These are phyloP conservation scores for Phaethornis superciliosus DNA, from an alignment of 2,113 vertebrate species.

Conservation along the genomic window DNA sequence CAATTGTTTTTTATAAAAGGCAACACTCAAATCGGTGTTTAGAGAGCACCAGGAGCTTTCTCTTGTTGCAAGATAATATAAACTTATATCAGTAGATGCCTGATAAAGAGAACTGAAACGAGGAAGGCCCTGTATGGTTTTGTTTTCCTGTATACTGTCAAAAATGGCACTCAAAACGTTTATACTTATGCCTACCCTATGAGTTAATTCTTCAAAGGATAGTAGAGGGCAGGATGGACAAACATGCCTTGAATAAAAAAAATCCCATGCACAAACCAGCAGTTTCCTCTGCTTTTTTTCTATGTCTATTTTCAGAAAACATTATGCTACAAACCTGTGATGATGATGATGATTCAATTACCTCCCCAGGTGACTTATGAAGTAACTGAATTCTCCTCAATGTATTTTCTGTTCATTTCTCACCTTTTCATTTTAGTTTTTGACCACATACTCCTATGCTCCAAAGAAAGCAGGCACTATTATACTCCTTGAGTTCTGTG, in stretches of 20 bases:
- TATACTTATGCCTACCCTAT: neutral
- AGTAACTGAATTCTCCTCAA: neutral
- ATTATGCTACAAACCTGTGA: neutral
- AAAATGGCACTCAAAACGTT: neutral
- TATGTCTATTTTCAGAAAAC: slow-evolving; percentile 4
- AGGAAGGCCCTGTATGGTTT: neutral
- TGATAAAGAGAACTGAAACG: neutral
- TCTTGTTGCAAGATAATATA: neutral
- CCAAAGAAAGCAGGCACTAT: neutral
- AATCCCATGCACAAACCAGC: neutral
- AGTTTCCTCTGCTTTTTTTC: neutral
- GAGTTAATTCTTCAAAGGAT: slow-evolving; percentile 1
- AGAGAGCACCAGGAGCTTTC: neutral
- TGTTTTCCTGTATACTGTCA: neutral
- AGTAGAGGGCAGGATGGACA: neutral
- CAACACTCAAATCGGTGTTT: neutral
- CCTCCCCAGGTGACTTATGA: neutral
- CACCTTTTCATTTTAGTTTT: neutral
- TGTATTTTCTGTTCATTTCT: neutral
- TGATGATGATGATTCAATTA: neutral
- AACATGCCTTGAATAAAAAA: neutral
- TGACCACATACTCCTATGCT: neutral
- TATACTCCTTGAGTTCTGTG: neutral
- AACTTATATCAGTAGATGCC: neutral
- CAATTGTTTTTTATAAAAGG: neutral